Evolutionary conservation across 2,888 invertebrate genomes (phyloP), one percentile per base, ranked within the genome.

Genomic region (Chloroclysta siterata): DNA sequence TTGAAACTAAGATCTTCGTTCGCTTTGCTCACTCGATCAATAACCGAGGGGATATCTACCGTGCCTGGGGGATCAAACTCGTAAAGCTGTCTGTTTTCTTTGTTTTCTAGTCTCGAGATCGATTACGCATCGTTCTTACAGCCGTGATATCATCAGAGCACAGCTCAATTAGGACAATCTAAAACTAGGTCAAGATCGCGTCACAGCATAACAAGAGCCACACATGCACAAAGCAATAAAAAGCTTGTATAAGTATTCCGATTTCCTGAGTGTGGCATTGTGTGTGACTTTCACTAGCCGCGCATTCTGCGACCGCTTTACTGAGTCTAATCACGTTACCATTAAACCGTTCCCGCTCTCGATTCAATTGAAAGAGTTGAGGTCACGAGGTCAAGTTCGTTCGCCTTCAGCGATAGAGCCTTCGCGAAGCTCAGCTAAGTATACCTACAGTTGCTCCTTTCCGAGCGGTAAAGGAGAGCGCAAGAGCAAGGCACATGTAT

Each of bases 211-310:
- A 8, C 15, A 46, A 17, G 17, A 46, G 6, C 15, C 17, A 17
- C 17, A 7, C 17, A 46, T 11, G 10, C 46, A 44, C 46, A 17
- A 11, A 10, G 11, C 46, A 46, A 46, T 46, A 46, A 46, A 44
- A 17, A 46, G 46, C 46, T 17, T 46, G 46, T 46, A 1, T 22
- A 22, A 22, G 22, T 22, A 46, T 46, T 46, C 17, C 46, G 14
- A 33, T 33, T 33, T n/a, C 50, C 50, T 33, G 48, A 13, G 22
- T 7, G 7, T 8, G 14, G 13, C 13, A 51, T 14, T 17, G 39
- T 53, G 58, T 39, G 47, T 28, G 53, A 62, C 68, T 69, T 66
- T 69, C 66, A 66, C 66, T 64, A 41, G 53, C 58, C 11, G 7
- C 33, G 41, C 42, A 42, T 29, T 42, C 57, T 15, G 5, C 28